Evolutionary conservation across 2,113 vertebrate genomes (phyloP).

Genomic region (Mungos mungo): DNA sequence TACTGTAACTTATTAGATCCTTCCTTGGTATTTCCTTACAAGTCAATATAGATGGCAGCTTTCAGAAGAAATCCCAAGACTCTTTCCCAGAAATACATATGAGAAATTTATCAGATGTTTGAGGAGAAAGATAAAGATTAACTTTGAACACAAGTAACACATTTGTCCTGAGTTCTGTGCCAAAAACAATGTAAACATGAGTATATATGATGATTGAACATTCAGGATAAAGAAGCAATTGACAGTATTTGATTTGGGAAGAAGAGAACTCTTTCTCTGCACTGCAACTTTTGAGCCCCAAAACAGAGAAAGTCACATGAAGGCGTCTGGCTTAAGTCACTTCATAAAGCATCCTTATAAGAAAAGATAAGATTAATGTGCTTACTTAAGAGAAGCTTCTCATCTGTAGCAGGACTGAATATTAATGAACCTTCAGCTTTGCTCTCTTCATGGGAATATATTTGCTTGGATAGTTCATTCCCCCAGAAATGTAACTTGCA

Average conservation of each 20-base stretch:
- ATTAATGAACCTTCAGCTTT: constrained; percentile 53
- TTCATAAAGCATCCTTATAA: neutral
- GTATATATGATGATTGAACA: neutral
- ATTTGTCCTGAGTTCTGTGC: neutral
- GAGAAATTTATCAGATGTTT: neutral
- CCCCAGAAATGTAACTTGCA: neutral
- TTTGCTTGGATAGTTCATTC: constrained; percentile 39
- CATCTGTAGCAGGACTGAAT: constrained; percentile 25
- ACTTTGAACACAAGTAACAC: neutral
- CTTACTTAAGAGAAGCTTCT: constrained; percentile 57
- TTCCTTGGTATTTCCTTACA: neutral
- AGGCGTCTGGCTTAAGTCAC: neutral
- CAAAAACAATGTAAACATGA: neutral
- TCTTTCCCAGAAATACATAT: neutral
- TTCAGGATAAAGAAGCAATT: neutral
- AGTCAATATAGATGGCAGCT: neutral
- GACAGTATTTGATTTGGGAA: neutral
- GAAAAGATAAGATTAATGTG: constrained; percentile 48
- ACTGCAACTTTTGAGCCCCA: neutral
- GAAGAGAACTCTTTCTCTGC: neutral
- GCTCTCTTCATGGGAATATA: constrained; percentile 17
- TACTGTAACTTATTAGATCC: neutral
- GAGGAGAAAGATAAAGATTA: neutral
- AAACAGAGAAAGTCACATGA: neutral
- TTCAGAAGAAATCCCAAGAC: neutral